Evolutionary conservation across 1,140 invertebrate genomes (phyloP).

Genomic region (Drosophila bipectinata): DNA sequence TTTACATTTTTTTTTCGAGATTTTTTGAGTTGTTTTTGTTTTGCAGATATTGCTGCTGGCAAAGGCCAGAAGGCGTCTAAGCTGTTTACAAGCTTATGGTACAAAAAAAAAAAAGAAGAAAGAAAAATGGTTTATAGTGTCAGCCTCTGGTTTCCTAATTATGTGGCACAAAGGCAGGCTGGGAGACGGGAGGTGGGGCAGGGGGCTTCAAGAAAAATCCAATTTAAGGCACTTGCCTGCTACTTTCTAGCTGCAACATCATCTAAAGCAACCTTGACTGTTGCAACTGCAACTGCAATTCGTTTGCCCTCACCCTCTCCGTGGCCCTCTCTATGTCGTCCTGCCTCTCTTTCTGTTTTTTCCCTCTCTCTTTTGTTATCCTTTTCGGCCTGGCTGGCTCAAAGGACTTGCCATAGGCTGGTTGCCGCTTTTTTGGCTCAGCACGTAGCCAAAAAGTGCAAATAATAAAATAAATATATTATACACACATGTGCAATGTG

Average conservation of each 20-base stretch:
- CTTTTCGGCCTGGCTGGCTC: constrained; percentile 9
- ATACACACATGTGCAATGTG: constrained; percentile 17
- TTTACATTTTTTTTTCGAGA: not conserved
- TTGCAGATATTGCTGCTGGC: constrained; percentile 4
- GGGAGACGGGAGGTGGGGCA: not conserved
- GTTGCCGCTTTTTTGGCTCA: constrained; percentile 44
- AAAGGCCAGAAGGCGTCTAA: constrained; percentile 40
- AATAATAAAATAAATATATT: constrained; percentile 77
- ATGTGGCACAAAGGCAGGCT: constrained; percentile 17
- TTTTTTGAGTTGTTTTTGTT: not conserved
- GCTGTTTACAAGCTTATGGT: constrained; percentile 47
- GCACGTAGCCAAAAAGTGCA: constrained; percentile 70
- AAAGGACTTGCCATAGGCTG: constrained; percentile 48
- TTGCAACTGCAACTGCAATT: constrained; percentile 36
- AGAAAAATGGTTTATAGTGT: constrained; percentile 43
- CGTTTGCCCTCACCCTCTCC: not conserved
- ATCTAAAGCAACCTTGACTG: constrained; percentile 42
- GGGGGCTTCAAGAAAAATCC: constrained; percentile 30
- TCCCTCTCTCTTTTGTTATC: not conserved
- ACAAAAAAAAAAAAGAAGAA: constrained; percentile 9
- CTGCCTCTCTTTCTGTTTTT: not conserved
- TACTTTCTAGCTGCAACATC: constrained; percentile 47
- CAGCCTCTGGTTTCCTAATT: constrained; percentile 45
- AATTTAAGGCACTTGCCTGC: constrained; percentile 46
- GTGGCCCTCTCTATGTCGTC: not conserved